These are phyloP conservation scores for Zosterops borbonicus DNA, from an alignment of 2,113 vertebrate species.

Conservation along the genomic window DNA sequence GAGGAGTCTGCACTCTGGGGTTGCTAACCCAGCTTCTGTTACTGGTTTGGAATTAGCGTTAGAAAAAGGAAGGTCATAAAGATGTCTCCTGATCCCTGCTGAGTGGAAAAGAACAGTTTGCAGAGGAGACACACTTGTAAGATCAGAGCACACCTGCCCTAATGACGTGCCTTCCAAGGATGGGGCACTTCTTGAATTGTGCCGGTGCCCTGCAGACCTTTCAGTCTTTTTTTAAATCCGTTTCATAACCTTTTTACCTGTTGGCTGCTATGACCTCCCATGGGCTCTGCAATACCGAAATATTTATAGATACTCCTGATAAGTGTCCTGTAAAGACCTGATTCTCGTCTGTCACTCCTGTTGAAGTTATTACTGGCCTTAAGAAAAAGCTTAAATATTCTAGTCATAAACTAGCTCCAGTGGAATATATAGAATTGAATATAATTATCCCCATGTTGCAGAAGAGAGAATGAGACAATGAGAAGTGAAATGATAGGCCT, in stretches of 20 bases:
- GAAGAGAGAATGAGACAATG: not conserved
- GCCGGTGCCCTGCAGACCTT: not conserved
- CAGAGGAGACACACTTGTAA: not conserved
- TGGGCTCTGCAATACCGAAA: not conserved
- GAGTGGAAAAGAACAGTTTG: slow-evolving; percentile 28
- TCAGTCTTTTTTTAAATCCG: not conserved
- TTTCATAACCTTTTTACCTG: slow-evolving; percentile 1
- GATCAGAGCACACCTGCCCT: not conserved
- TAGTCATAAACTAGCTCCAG: not conserved
- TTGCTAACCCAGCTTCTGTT: not conserved
- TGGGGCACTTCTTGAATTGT: not conserved
- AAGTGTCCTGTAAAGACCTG: not conserved
- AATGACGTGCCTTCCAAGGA: not conserved
- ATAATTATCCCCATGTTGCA: not conserved
- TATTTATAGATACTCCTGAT: not conserved
- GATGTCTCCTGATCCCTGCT: not conserved
- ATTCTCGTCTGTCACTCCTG: not conserved
- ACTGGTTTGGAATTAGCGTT: not conserved
- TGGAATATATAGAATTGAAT: not conserved
- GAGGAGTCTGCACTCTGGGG: not conserved
- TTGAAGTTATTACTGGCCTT: not conserved
- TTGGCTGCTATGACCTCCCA: not conserved
- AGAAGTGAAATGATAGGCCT: not conserved
- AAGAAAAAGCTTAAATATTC: not conserved
- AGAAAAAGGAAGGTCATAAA: not conserved